Evolutionary conservation across 2,888 invertebrate genomes (phyloP).

Genomic region (Drosophila paucipuncta): DNA sequence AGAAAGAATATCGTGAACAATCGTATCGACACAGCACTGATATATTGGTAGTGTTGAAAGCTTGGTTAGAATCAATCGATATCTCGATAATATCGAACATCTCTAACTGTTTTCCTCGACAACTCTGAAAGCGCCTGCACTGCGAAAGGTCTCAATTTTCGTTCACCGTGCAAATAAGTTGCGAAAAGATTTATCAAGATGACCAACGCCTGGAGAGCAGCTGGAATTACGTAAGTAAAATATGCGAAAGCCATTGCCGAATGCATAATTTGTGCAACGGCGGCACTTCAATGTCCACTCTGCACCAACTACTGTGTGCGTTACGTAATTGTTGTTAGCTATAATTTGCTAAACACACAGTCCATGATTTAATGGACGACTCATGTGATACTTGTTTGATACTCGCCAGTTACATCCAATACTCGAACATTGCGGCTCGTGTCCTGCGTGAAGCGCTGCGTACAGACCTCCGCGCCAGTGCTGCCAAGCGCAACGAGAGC

Average conservation of each 20-base stretch:
- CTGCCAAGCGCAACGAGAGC: conserved; percentile 90
- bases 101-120: conserved; percentile 31
- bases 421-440: conserved; percentile 96
- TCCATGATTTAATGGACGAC: not conserved
- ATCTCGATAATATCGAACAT: conserved; percentile 23
- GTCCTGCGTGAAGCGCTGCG: conserved; percentile 93
- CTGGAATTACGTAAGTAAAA: conserved; percentile 91
- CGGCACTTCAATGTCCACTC: not conserved
- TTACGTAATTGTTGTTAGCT: conserved; percentile 70
- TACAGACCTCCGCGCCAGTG: conserved; percentile 90
- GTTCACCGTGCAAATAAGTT: conserved; percentile 45
- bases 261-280: not conserved
- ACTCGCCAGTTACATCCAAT: conserved; percentile 94
- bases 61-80: not conserved
- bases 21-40: conserved; percentile 10
- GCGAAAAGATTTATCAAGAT: conserved; percentile 86
- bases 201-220: conserved; percentile 91
- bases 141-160: conserved; percentile 36
- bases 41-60: conserved; percentile 2
- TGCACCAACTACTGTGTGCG: conserved; percentile 17
- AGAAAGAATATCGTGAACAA: not conserved
- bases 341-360: conserved; percentile 2
- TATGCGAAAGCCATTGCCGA: not conserved
- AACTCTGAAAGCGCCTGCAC: conserved; percentile 47
- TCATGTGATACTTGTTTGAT: conserved; percentile 3